Evolutionary conservation across 2,113 vertebrate species (phyloP).

Genomic region (Narcine bancroftii): DNA sequence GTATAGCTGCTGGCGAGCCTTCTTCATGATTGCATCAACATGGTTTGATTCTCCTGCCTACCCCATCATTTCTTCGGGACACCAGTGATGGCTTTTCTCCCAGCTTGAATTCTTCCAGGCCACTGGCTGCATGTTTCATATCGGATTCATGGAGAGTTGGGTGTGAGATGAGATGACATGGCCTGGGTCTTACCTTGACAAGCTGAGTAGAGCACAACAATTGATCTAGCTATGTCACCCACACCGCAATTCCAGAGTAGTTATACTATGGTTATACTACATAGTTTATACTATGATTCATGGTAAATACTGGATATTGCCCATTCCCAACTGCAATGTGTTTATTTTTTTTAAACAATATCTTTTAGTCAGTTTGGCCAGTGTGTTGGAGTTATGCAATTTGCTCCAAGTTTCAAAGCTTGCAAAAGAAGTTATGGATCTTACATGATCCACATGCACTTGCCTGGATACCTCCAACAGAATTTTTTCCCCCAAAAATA

Average conservation of each 20-base stretch:
- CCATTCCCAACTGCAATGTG: background rate
- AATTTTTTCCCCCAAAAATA: no score
- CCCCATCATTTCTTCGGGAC: background rate
- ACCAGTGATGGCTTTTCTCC: background rate
- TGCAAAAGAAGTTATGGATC: background rate
- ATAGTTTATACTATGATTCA: no score
- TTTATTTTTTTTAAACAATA: background rate
- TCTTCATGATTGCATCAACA: no score
- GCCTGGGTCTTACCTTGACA: background rate
- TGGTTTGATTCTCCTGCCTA: background rate
- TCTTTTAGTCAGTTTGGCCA: background rate
- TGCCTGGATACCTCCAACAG: background rate
- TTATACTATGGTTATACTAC: background rate
- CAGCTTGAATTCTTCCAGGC: background rate
- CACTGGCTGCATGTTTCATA: background rate
- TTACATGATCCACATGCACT: background rate
- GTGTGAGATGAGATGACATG: no score
- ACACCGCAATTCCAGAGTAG: background rate
- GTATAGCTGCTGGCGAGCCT: no score
- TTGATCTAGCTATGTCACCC: background rate
- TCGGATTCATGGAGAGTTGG: background rate
- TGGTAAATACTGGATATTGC: background rate
- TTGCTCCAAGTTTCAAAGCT: background rate
- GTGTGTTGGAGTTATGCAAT: background rate
- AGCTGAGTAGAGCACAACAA: background rate